Conservation (phyloP, 2,888 invertebrate species). For the Prostheceraeus crozeri region DNA sequence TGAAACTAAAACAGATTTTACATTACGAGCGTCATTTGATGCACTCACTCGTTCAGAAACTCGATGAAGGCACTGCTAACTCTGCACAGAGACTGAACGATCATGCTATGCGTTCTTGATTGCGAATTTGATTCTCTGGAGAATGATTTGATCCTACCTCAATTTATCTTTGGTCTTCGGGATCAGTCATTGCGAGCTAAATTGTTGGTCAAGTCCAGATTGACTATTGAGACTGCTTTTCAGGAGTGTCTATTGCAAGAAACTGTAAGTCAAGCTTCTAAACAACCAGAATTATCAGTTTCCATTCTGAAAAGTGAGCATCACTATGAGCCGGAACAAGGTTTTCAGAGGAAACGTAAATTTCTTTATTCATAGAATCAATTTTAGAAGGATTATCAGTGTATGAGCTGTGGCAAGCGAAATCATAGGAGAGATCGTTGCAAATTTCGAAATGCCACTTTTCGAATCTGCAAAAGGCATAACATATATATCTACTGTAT, state of each 20-base stretch:
- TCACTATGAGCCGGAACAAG: too few species aligned
- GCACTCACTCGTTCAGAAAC: conserved; percentile 12
- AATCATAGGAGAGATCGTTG: too few species aligned
- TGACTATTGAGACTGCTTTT: conserved; percentile 4
- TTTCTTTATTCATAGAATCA: too few species aligned
- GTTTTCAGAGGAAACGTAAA: too few species aligned
- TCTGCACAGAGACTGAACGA: not conserved
- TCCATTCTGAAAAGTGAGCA: too few species aligned
- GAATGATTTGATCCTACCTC: not conserved
- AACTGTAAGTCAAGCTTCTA: too few species aligned
- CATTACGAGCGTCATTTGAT: conserved; percentile 4
- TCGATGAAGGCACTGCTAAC: not conserved
- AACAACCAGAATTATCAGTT: too few species aligned
- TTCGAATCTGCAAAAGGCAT: too few species aligned
- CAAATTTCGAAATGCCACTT: too few species aligned
- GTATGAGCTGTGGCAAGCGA: too few species aligned
- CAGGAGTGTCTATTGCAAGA: not conserved
- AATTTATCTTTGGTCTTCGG: not conserved
- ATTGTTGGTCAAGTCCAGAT: not conserved
- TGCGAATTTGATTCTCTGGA: not conserved
- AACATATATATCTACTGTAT: too few species aligned
- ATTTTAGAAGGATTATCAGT: too few species aligned
- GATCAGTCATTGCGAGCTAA: conserved; percentile 2
- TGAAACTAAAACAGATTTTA: conserved; percentile 10
- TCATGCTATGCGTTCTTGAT: not conserved